Percentiles rank a stretch among this genome's conserved stretches.
Evolutionary conservation across 2,113 vertebrate genomes (phyloP).

Genomic region (Cephalopterus ornatus): DNA sequence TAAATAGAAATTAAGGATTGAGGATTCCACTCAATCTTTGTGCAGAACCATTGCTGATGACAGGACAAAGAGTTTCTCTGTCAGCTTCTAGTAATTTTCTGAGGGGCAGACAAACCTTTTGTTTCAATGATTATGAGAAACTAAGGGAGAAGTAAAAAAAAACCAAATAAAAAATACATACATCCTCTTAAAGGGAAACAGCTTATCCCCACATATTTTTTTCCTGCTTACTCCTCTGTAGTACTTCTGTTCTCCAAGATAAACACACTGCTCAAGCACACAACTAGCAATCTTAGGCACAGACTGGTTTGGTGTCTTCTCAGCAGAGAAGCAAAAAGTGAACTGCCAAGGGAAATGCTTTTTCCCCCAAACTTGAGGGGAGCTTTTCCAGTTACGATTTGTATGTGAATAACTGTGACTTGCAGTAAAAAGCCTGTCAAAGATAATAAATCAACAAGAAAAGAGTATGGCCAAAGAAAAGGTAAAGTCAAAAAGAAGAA

Average conservation of each 20-base stretch:
- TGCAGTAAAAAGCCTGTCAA: background rate
- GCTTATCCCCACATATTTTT: background rate
- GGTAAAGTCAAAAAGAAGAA: background rate
- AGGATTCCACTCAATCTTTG: slow-evolving; percentile 22
- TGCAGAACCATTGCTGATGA: slow-evolving; percentile 24
- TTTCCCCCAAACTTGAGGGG: background rate
- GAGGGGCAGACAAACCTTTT: slow-evolving; percentile 49
- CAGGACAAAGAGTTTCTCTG: slow-evolving; percentile 41
- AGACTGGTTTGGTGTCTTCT: background rate
- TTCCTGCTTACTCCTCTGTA: background rate
- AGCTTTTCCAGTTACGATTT: background rate
- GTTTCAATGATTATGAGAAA: slow-evolving; percentile 18
- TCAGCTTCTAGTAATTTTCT: slow-evolving; percentile 37
- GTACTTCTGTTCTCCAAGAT: background rate
- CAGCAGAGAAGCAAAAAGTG: background rate
- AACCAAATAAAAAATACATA: background rate
- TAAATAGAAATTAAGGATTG: background rate
- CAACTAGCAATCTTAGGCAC: background rate
- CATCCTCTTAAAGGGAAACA: background rate
- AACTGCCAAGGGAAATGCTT: background rate
- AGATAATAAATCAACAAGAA: background rate
- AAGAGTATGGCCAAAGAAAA: background rate
- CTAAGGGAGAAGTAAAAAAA: background rate
- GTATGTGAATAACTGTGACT: background rate
- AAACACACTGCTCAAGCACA: background rate